Evolutionary conservation across 2,113 vertebrate genomes (phyloP).

Genomic region (Pelobates fuscus): DNA sequence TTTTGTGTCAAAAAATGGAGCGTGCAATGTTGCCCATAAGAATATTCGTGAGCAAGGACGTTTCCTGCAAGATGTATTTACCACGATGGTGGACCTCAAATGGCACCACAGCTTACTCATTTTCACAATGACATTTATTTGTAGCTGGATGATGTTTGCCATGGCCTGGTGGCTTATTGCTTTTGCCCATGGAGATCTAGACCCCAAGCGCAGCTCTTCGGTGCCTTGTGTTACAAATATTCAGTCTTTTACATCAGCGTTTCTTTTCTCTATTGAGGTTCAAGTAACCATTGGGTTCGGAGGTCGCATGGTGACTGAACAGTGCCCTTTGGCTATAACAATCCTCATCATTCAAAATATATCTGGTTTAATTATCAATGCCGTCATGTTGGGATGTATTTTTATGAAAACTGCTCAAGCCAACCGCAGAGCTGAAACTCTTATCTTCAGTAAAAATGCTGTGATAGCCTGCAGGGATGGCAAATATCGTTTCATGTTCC

Average conservation of each 20-base stretch:
- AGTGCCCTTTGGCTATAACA: slow-evolving; percentile 75
- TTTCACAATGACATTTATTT: slow-evolving; percentile 81
- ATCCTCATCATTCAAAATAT: slow-evolving; percentile 82
- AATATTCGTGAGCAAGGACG: slow-evolving; percentile 82
- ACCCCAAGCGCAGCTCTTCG: slow-evolving; percentile 56
- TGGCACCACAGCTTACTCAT: slow-evolving; percentile 81
- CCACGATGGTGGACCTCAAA: slow-evolving; percentile 83
- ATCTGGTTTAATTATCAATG: slow-evolving; percentile 77
- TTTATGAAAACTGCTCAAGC: slow-evolving; percentile 86
- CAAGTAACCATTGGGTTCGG: slow-evolving; percentile 83
- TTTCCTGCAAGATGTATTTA: slow-evolving; percentile 81
- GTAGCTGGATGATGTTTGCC: slow-evolving; percentile 82
- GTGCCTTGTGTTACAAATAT: slow-evolving; percentile 79
- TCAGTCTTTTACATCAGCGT: slow-evolving; percentile 79
- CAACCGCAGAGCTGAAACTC: slow-evolving; percentile 78
- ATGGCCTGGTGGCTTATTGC: slow-evolving; percentile 83
- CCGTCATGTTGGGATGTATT: slow-evolving; percentile 80
- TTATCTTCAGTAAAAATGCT: slow-evolving; percentile 78
- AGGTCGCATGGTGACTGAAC: slow-evolving; percentile 80
- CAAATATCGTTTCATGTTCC: slow-evolving; percentile 75
- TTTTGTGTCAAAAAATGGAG: slow-evolving; percentile 77
- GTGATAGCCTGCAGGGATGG: slow-evolving; percentile 74
- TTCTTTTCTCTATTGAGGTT: slow-evolving; percentile 82
- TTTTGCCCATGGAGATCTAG: slow-evolving; percentile 79
- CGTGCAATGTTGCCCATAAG: slow-evolving; percentile 83